These are phyloP conservation scores for Onychomys torridus DNA, from an alignment of 2,797 vertebrate genomes.

Conservation along the genomic window DNA sequence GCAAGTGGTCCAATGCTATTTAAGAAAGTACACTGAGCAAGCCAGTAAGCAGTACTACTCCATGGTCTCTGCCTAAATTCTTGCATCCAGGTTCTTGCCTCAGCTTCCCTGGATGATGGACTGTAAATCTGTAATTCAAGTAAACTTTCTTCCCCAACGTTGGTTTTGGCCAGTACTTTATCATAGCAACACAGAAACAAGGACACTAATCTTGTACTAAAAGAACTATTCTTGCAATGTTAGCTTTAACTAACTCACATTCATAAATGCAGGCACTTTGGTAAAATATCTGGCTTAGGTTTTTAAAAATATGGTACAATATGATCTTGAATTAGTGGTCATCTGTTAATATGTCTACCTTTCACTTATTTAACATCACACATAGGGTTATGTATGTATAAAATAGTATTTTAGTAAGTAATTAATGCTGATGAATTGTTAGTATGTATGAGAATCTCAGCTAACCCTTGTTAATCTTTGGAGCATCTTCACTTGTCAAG, in stretches of 20 bases:
- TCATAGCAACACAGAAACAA: neutral
- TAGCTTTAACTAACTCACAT: slow-evolving; percentile 32
- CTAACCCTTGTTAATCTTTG: neutral
- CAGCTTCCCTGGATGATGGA: neutral
- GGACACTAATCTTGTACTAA: neutral
- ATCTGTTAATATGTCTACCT: neutral
- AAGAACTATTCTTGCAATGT: slow-evolving; percentile 41
- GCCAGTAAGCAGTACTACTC: neutral
- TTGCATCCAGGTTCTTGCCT: neutral
- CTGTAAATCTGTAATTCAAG: neutral
- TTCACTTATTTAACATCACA: slow-evolving; percentile 27
- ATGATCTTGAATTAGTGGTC: slow-evolving; percentile 29
- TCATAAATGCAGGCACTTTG: neutral
- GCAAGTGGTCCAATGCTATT: too few relatives aligned
- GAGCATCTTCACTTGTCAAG: slow-evolving; percentile 46
- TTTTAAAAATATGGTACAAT: neutral
- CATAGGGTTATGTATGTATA: neutral
- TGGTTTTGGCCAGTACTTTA: neutral
- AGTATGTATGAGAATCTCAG: neutral
- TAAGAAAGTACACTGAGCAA: neutral
- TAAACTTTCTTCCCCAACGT: neutral
- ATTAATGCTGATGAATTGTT: neutral
- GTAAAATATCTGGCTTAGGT: slow-evolving; percentile 27
- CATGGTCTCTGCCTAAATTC: too few relatives aligned
- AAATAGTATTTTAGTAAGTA: slow-evolving; percentile 38